Base-by-base conservation (phyloP, 2,113 vertebrate species). In the Elephas maximus region DNA sequence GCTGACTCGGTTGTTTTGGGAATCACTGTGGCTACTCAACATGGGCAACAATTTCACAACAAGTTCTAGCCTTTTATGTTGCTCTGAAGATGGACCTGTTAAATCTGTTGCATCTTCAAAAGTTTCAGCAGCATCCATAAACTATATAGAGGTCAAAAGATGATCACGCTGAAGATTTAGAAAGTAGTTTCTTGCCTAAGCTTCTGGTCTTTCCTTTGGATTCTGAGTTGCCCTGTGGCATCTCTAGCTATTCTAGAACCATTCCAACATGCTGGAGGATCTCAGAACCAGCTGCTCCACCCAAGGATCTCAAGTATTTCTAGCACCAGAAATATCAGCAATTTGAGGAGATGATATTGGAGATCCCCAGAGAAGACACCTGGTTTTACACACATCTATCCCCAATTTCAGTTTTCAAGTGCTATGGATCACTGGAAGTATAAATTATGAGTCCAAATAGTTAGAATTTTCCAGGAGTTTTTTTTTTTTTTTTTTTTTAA, bases 71-170 rank as follows among this genome's bases (percentile, higher is more conserved):
- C 79, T 80, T 92, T 60, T 41, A 7, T 48, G 23, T 88, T 97
- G 45, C 74, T 95, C 60, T 63, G 60, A 26, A 92, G 73, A 60
- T 79, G 57, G 26, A 48, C 21, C 18, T 86, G 45, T 89, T 92
- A 77, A 90, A 37, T 94, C 85, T 69, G 15, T 85, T 90, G 82
- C 45, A n/a, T 90, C 80, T 92, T 93, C 21, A 90, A 85, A 14
- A 78, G 67, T 92, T 77, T 81, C 73, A 86, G 0, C 78, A 93
- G 67, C 30, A 79, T 95, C 77, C 4, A 1, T 78, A 53, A 96
- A 21, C 73, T 88, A 1, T 81, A 33, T 2, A 65, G 30, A 51
- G 20, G 11, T 81, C 45, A 88, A 76, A 71, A 44, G 45, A 65
- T 63, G 91, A 53, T 79, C 37, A 63, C 8, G 6, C 28, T 41